A percentile compares a stretch with the other conserved stretches of the same genome.
Conservation (phyloP, 2,797 vertebrate genomes). For the Pipistrellus nathusii region DNA sequence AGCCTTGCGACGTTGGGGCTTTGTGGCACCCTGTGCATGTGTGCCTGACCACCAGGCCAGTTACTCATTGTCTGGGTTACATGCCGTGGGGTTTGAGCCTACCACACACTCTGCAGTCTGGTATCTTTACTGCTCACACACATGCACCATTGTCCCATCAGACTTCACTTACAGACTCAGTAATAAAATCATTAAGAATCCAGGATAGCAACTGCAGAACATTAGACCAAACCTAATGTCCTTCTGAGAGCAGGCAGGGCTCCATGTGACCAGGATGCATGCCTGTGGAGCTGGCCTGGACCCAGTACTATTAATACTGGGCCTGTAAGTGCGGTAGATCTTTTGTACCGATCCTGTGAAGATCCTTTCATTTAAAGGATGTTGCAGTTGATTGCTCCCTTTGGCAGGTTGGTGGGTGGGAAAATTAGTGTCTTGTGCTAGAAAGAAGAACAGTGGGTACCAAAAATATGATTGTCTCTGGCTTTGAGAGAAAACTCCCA, state of each 20-base stretch:
- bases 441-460: neutral
- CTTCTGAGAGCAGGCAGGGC: neutral
- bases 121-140: neutral
- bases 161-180: neutral
- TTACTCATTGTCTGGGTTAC: neutral
- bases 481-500: neutral
- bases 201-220: neutral
- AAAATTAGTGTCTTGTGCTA: neutral
- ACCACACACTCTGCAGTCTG: neutral
- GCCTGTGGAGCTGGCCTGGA: neutral
- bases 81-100: neutral
- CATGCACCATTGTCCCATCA: neutral
- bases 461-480: neutral
- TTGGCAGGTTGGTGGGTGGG: neutral
- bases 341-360: neutral
- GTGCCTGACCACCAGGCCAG: neutral
- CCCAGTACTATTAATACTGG: too few relatives aligned
- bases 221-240: neutral
- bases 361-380: neutral
- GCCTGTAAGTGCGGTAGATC: rapidly evolving
- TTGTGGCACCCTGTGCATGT: neutral
- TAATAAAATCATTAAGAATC: neutral
- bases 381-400: neutral
- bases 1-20: neutral
- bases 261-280: rapidly evolving